Percentiles rank a stretch among this genome's conserved stretches.
Conservation (phyloP, 35 echinoderm and acorn worm species). For the Holothuria glaberrima region DNA sequence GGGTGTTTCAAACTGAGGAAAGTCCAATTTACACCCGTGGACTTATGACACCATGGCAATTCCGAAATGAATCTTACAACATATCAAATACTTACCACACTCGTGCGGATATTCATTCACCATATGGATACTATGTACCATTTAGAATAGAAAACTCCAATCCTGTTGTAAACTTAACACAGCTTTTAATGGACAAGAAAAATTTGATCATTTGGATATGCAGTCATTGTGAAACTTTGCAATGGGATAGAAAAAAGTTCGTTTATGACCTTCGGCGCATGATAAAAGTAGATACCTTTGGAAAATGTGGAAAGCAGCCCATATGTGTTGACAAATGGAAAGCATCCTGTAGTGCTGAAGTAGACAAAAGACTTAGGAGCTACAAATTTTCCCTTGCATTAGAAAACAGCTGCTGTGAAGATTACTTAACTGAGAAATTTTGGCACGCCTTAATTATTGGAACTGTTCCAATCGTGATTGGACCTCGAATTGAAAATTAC, state of each 20-base stretch:
- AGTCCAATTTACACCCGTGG: neutral
- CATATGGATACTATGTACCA: too few species aligned
- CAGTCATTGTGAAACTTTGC: too few species aligned
- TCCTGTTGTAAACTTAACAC: too few species aligned
- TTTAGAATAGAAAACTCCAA: too few species aligned
- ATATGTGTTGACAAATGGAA: neutral
- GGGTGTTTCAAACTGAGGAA: too few species aligned
- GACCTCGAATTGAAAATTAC: slow-evolving; percentile 56
- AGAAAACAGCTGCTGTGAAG: slow-evolving; percentile 60
- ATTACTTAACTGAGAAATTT: slow-evolving; percentile 68
- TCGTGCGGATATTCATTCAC: too few species aligned
- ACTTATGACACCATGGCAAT: neutral
- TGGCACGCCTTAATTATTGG: slow-evolving; percentile 50
- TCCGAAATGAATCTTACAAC: neutral
- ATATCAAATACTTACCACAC: too few species aligned
- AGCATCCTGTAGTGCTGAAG: neutral
- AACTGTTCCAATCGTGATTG: slow-evolving; percentile 49
- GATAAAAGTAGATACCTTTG: slow-evolving; percentile 21
- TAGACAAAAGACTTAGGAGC: slow-evolving; percentile 68
- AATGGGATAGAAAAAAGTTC: slow-evolving; percentile 20
- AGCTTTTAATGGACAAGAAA: neutral
- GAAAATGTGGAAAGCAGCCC: slow-evolving; percentile 37
- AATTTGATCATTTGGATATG: too few species aligned
- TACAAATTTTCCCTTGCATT: too few species aligned
- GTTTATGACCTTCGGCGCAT: neutral